phyloP scores from a whole-genome alignment of 2,113 vertebrate genomes.

The Merops nubicus region DNA sequence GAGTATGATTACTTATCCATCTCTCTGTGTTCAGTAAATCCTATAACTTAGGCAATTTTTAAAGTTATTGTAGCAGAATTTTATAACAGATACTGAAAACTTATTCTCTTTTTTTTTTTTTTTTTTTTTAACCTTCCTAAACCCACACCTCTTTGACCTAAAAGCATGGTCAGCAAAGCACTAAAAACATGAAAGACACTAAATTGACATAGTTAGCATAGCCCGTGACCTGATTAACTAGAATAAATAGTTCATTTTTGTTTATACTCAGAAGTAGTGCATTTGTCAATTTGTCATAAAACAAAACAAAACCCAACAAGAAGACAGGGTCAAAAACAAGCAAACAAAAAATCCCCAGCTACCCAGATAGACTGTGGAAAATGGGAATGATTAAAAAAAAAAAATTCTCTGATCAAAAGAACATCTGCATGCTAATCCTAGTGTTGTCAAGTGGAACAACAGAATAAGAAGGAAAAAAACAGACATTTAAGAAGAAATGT shows the following conservation, averaged over 20 bases:
- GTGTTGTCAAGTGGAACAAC: constrained; percentile 66
- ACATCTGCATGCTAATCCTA: constrained; percentile 67
- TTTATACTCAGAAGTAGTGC: constrained; percentile 38
- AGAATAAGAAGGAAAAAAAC: constrained; percentile 18
- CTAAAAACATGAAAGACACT: not conserved
- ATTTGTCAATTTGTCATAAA: constrained; percentile 5
- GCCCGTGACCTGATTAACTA: not conserved
- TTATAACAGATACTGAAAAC: not conserved
- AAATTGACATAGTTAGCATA: not conserved
- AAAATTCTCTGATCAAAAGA: constrained; percentile 52
- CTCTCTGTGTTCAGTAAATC: not conserved
- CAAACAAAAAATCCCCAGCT: constrained; percentile 3
- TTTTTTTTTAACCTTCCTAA: not conserved
- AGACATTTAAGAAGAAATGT: constrained; percentile 32
- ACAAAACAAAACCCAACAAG: not conserved
- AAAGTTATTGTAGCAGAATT: not conserved
- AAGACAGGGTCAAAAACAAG: constrained; percentile 26
- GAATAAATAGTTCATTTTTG: not conserved
- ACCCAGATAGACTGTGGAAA: constrained; percentile 48
- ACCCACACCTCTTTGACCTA: not conserved
- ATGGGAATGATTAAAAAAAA: constrained; percentile 26
- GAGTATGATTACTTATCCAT: not conserved
- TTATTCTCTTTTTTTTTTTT: not conserved
- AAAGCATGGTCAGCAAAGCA: not conserved
- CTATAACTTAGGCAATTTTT: not conserved